phyloP scores from a whole-genome alignment of 2,888 invertebrate species.

The Liposcelis brunnea region DNA sequence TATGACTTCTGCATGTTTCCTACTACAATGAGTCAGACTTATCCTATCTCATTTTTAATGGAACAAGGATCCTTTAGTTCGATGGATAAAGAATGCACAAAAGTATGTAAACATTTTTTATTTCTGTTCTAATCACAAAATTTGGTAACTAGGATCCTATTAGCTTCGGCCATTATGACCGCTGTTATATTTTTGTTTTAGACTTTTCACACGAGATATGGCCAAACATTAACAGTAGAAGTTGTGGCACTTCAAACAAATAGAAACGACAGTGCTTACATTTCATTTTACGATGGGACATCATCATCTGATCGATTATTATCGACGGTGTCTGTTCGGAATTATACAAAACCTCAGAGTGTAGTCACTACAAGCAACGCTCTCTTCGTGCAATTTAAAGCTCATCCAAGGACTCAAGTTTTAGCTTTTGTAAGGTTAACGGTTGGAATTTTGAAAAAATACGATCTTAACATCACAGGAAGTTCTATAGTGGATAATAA shows the following conservation, averaged over 20 bases:
- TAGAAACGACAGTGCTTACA: slow-evolving; percentile 50
- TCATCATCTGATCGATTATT: slow-evolving; percentile 43
- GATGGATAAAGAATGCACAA: slow-evolving; percentile 52
- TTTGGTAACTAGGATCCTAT: no score
- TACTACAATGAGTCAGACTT: slow-evolving; percentile 68
- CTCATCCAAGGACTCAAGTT: slow-evolving; percentile 47
- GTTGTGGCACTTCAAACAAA: slow-evolving; percentile 67
- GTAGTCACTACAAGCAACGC: slow-evolving; percentile 65
- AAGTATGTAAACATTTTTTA: slow-evolving; percentile 33
- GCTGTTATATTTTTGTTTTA: slow-evolving; percentile 17
- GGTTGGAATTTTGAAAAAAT: slow-evolving; percentile 42
- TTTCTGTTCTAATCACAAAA: slow-evolving; percentile 9
- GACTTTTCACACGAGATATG: slow-evolving; percentile 58
- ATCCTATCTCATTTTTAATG: slow-evolving; percentile 66
- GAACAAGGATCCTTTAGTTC: slow-evolving; percentile 60
- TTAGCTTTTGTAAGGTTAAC: slow-evolving; percentile 60
- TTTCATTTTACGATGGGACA: slow-evolving; percentile 67
- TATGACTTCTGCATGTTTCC: slow-evolving; percentile 75
- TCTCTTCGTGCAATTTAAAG: slow-evolving; percentile 62
- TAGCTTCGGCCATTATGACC: no score
- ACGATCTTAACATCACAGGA: slow-evolving; percentile 74
- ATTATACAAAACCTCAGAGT: slow-evolving; percentile 76
- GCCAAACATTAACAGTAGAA: slow-evolving; percentile 69
- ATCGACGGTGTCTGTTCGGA: slow-evolving; percentile 53
- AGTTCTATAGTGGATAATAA: slow-evolving; percentile 75